Conservation (phyloP, 2,888 invertebrate genomes). For the Chesias legatella region DNA sequence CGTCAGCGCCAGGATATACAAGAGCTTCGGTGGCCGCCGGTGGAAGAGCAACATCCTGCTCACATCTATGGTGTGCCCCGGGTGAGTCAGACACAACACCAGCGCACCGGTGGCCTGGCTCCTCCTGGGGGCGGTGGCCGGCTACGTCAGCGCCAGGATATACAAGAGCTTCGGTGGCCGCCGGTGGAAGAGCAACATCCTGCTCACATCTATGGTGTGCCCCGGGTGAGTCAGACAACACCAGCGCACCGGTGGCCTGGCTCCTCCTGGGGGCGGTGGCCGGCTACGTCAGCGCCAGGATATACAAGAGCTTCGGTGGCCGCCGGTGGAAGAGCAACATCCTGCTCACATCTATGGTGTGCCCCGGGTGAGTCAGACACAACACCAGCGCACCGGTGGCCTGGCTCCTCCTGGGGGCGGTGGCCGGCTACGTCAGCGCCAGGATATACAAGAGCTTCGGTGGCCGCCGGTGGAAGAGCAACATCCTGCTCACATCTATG, state of each 20-base stretch:
- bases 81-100: too few species aligned
- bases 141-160: conserved; percentile 96
- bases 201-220: conserved; percentile 97
- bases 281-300: conserved; percentile 97
- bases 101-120: conserved; percentile 97
- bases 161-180: conserved; percentile 99
- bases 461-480: conserved; percentile 98
- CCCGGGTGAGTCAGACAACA: too few species aligned
- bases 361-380: conserved; percentile 95
- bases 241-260: conserved; percentile 97
- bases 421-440: conserved; percentile 97
- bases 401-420: conserved; percentile 97
- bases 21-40: conserved; percentile 98
- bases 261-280: conserved; percentile 98
- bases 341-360: conserved; percentile 95
- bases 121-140: conserved; percentile 97
- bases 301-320: conserved; percentile 99
- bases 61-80: conserved; percentile 97
- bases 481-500: conserved; percentile 97
- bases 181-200: conserved; percentile 98
- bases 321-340: conserved; percentile 99
- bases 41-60: conserved; percentile 99
- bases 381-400: conserved; percentile 96
- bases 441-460: conserved; percentile 99
- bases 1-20: conserved; percentile 97